These are phyloP conservation scores for Grammatotria lemairii DNA, from an alignment of 2,113 vertebrate species.

Conservation along the genomic window DNA sequence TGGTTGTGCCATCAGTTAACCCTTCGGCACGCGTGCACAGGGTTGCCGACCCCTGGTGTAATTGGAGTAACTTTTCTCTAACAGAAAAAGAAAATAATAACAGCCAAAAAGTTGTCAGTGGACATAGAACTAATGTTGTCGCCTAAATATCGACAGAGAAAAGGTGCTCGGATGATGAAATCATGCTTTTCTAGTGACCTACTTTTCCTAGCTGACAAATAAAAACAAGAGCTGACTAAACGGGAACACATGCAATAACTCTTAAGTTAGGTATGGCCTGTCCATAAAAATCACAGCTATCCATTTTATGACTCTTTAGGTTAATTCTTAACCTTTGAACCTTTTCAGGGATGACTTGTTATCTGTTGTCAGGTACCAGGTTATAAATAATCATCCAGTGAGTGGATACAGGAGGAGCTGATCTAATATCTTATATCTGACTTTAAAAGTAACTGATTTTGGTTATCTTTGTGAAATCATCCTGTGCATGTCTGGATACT, in stretches of 20 bases:
- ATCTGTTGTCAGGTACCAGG: neutral
- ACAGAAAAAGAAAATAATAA: neutral
- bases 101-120: neutral
- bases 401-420: neutral
- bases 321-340: constrained; percentile 11
- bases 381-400: neutral
- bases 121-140: neutral
- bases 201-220: neutral
- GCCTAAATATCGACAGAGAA: neutral
- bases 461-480: neutral
- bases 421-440: neutral
- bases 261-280: neutral
- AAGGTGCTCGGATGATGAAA: neutral
- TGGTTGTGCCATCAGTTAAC: neutral
- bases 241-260: neutral
- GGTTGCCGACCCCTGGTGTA: neutral
- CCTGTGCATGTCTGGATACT: neutral
- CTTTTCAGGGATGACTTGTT: neutral
- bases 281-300: neutral
- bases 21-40: neutral
- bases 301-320: neutral
- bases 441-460: neutral
- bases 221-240: neutral
- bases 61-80: neutral
- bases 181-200: neutral